Base-by-base conservation (phyloP, 2,113 vertebrate genomes). In the Tretioscincus oriximinensis region DNA sequence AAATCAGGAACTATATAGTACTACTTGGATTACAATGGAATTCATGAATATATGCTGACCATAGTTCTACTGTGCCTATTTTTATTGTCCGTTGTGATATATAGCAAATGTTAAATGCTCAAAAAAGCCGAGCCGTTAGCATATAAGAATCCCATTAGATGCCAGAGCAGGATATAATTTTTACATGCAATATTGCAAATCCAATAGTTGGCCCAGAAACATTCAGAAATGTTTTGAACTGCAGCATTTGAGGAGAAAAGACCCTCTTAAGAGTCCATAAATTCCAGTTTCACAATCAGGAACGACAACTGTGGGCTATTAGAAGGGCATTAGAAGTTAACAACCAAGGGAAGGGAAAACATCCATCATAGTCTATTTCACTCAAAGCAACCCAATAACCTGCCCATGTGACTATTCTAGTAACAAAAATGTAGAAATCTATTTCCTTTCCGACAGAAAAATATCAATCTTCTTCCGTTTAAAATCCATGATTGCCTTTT, bases 271-370 rank as follows among this genome's bases (percentile, higher is more conserved):
- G 26, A 69, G 20, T n/a, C 49, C 49, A 61, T 22, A 49, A 85
- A 81, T 88, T 86, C 10, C 86, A n/a, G 1, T 0, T 47, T 78
- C 11, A n/a, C 85, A 81, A 14, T 51, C 79, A 65, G 69, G 49
- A 61, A 61, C 47, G 49, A 71, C 63, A 35, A 74, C 31, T 72
- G 76, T 61, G 26, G 31, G 81, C 80, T 16, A 20, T 12, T 84
- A 60, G 47, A 2, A 70, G 35, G 60, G 35, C 35, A 4, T 41
- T 41, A 41, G 5, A 5, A 41, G n/a, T 41, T 41, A 41, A 24
- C 41, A 80, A 51, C 49, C 12, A 14, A 81, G 22, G 21, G 41
- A 69, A 41, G 77, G 54, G 10, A 21, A 4, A 2, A 63, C 69
- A 77, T 41, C 73, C 3, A 66, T 75, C 76, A 51, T 12, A 65